Percentiles rank a stretch among this genome's conserved stretches.
phyloP scores from a whole-genome alignment of 2,113 vertebrate species.

The Ascaphus truei region DNA sequence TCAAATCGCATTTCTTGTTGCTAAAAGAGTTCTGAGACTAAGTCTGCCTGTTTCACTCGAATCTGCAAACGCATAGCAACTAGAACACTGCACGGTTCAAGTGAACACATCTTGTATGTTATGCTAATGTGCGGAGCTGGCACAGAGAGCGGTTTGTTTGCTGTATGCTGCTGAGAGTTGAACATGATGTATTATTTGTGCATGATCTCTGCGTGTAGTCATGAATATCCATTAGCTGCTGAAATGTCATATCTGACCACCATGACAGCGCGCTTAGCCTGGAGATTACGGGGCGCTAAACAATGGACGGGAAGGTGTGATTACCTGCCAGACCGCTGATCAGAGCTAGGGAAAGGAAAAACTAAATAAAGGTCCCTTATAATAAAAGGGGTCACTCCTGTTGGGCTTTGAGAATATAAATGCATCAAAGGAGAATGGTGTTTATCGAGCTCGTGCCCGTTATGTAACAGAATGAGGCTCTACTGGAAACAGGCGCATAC shows the following conservation, averaged over 20 bases:
- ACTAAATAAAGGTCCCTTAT: too few species aligned
- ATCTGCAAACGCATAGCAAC: constrained; percentile 4
- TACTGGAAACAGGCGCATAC: too few species aligned
- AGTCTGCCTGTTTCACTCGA: background rate
- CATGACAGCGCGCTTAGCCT: background rate
- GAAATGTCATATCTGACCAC: constrained; percentile 25
- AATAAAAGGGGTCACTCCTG: too few species aligned
- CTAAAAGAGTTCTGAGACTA: background rate
- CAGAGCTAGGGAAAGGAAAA: background rate
- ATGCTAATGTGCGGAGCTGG: constrained; percentile 14
- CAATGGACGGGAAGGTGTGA: background rate
- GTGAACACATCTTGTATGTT: background rate
- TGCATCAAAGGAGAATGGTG: too few species aligned
- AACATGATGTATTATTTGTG: constrained; percentile 5
- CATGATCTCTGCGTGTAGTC: background rate
- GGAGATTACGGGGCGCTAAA: too few species aligned
- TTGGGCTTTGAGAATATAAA: too few species aligned
- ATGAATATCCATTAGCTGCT: constrained; percentile 21
- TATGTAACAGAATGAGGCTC: too few species aligned
- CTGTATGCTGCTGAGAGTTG: background rate
- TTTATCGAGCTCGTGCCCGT: too few species aligned
- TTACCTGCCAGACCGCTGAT: background rate
- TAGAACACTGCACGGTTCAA: background rate
- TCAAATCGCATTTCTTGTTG: background rate
- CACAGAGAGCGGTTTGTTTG: background rate